Conservation (phyloP, 2,797 vertebrate genomes). For the Pangasius larnaudii region DNA sequence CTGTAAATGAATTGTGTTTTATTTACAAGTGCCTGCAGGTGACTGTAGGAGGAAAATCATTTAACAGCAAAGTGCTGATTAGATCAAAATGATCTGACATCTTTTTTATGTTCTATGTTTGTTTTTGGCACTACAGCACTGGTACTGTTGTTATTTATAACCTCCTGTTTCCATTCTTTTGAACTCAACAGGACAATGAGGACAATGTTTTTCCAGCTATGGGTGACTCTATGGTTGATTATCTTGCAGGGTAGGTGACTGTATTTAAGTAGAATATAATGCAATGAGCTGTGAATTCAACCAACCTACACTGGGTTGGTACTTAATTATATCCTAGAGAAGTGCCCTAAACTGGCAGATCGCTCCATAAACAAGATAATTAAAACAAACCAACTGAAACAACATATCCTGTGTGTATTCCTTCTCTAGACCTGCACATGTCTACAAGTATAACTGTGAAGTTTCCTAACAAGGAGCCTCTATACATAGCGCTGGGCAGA, state of each 20-base stretch:
- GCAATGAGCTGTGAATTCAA: background rate
- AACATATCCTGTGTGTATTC: background rate
- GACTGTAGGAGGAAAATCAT: background rate
- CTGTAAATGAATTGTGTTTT: background rate
- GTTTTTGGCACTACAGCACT: background rate
- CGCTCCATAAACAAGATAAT: background rate
- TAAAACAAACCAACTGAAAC: background rate
- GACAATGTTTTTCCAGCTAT: background rate
- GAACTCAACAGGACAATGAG: background rate
- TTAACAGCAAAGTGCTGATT: background rate
- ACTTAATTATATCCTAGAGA: background rate
- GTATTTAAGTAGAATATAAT: background rate
- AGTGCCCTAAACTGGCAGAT: too few relatives aligned
- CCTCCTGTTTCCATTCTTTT: background rate
- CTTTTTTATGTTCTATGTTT: background rate
- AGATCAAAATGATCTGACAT: background rate
- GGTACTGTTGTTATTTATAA: background rate
- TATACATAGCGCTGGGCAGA: slow-evolving; percentile 29
- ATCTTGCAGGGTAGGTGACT: background rate
- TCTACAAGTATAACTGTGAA: slow-evolving; percentile 21
- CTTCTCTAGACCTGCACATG: slow-evolving; percentile 9
- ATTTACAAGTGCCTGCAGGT: background rate
- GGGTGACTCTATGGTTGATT: background rate
- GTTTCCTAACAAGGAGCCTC: slow-evolving; percentile 20
- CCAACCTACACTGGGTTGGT: background rate